These are phyloP conservation scores for Gymnothorax javanicus DNA, from an alignment of 2,797 vertebrate genomes.

Conservation along the genomic window DNA sequence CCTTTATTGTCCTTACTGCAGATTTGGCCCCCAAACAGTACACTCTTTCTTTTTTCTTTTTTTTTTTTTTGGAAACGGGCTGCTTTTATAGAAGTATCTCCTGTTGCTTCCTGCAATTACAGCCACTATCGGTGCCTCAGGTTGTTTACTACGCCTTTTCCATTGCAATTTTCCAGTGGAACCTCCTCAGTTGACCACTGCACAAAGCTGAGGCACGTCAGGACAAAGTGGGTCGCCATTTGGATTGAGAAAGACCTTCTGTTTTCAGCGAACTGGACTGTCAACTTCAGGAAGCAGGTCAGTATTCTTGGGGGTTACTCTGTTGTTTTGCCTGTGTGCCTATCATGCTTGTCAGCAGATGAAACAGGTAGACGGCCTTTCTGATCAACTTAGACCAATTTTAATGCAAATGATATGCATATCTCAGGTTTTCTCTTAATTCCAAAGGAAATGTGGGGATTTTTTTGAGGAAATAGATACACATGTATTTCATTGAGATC, in stretches of 20 bases:
- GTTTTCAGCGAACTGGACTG: neutral
- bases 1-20: conserved; percentile 70
- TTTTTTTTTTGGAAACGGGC: conserved; percentile 69
- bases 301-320: conserved; percentile 2
- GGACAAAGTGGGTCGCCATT: conserved; percentile 15
- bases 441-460: neutral
- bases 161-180: conserved; percentile 41
- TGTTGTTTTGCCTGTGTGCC: neutral
- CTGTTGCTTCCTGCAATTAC: conserved; percentile 17
- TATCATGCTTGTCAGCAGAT: neutral
- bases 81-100: conserved; percentile 52
- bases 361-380: neutral
- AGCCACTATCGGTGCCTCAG: conserved; percentile 47
- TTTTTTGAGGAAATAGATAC: neutral
- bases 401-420: neutral
- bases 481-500: neutral
- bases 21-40: conserved; percentile 72
- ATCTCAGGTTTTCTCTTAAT: neutral
- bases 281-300: conserved; percentile 16
- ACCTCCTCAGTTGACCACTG: conserved; percentile 30
- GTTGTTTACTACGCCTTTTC: conserved; percentile 40
- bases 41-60: conserved; percentile 80
- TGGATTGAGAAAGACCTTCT: neutral
- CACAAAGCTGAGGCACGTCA: neutral
- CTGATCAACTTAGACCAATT: neutral